Evolutionary conservation across 2,113 vertebrate species (phyloP).

Genomic region (human): DNA sequence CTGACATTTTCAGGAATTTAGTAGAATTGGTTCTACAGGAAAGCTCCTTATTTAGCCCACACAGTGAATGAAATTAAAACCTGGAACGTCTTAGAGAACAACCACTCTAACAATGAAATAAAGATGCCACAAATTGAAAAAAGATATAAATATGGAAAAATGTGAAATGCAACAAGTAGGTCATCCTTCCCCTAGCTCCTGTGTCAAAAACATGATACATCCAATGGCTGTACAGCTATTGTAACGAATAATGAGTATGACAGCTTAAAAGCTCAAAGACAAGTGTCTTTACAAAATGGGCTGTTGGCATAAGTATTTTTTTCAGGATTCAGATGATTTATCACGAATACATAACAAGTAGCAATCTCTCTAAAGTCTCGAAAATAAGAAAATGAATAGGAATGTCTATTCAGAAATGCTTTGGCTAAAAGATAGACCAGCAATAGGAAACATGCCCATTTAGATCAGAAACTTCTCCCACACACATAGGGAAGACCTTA

Average conservation of each 20-base stretch:
- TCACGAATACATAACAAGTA: not conserved
- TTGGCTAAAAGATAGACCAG: not conserved
- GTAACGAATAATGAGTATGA: not conserved
- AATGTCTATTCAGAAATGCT: conserved; percentile 31
- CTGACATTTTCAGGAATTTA: not conserved
- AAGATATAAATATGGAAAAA: not conserved
- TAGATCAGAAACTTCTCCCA: conserved; percentile 82
- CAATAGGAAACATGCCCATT: conserved; percentile 36
- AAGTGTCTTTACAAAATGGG: not conserved
- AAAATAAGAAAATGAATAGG: conserved; percentile 37
- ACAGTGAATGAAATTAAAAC: conserved; percentile 54
- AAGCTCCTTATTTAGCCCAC: conserved; percentile 48
- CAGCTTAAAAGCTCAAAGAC: not conserved
- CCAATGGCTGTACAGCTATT: not conserved
- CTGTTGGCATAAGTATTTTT: not conserved
- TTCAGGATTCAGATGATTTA: not conserved
- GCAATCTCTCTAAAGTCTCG: conserved; percentile 1
- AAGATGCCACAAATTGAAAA: conserved; percentile 23
- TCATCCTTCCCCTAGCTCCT: not conserved
- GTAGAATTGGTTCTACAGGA: conserved; percentile 50
- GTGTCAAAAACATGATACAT: not conserved
- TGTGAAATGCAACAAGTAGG: not conserved
- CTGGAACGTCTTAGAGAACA: not conserved
- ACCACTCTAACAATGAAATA: conserved; percentile 31
- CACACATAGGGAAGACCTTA: conserved; percentile 77